phyloP scores from a whole-genome alignment of 1,140 invertebrate species.

The Galleria mellonella region DNA sequence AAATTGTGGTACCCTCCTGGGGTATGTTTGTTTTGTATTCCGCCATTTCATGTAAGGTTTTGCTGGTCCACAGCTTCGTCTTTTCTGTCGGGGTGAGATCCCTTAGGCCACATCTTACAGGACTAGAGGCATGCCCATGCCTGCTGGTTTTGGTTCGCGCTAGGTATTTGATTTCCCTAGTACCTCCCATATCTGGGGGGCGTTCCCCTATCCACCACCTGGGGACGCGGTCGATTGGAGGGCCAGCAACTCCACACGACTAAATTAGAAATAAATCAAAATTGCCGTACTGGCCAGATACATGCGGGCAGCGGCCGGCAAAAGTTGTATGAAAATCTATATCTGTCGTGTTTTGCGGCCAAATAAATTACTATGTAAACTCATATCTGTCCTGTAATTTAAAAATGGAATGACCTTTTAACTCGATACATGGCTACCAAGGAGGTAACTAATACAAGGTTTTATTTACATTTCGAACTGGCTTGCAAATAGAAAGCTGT shows the following conservation, averaged over 20 bases:
- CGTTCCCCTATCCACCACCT: conserved; percentile 1
- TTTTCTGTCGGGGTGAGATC: conserved; percentile 7
- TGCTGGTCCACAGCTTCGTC: conserved; percentile 6
- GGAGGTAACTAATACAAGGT: too few relatives aligned
- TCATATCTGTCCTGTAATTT: too few relatives aligned
- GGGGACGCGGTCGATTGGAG: not conserved
- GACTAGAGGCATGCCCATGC: not conserved
- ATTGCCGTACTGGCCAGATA: too few relatives aligned
- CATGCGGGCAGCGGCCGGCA: too few relatives aligned
- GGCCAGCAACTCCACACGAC: conserved; percentile 1
- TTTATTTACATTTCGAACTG: too few relatives aligned
- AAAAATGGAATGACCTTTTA: too few relatives aligned
- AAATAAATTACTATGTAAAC: too few relatives aligned
- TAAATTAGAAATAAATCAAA: too few relatives aligned
- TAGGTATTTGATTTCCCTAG: not conserved
- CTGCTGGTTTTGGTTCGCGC: conserved; percentile 1
- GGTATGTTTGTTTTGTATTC: conserved; percentile 8
- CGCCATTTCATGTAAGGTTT: conserved; percentile 5
- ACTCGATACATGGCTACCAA: too few relatives aligned
- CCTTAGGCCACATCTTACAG: conserved; percentile 6
- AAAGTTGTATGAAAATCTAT: too few relatives aligned
- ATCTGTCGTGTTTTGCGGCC: too few relatives aligned
- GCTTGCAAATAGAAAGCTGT: too few relatives aligned
- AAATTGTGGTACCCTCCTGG: conserved; percentile 11
- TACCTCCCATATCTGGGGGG: conserved; percentile 2